Conservation (phyloP, 92 coral and sea anemone species). For the Zoanthus gigantus region DNA sequence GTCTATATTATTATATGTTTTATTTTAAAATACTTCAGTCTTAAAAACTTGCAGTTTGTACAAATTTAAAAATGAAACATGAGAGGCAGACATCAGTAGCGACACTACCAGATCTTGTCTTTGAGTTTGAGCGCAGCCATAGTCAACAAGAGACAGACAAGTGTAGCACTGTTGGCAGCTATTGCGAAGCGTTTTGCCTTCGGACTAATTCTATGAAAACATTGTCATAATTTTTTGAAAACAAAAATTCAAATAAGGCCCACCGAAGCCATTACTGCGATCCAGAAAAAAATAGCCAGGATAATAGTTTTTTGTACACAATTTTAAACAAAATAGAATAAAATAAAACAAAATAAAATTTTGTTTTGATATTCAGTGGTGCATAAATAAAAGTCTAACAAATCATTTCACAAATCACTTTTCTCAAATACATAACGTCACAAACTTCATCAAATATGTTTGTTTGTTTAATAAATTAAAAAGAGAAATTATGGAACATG, state of each 20-base stretch:
- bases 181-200: conserved; percentile 4
- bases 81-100: no score
- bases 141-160: conserved; percentile 20
- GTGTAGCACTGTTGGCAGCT: conserved; percentile 1
- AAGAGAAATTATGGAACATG: not conserved
- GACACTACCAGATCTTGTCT: not conserved
- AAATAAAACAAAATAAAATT: not conserved
- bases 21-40: no score
- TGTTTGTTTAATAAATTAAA: not conserved
- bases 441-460: conserved; percentile 3
- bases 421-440: conserved; percentile 20
- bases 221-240: not conserved
- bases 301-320: not conserved
- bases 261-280: conserved; percentile 16
- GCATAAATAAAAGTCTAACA: not conserved
- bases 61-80: no score
- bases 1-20: no score
- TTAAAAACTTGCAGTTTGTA: no score
- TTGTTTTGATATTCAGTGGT: conserved; percentile 11
- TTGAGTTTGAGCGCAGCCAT: not conserved
- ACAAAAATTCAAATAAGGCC: conserved; percentile 10
- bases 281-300: conserved; percentile 6
- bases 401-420: conserved; percentile 17
- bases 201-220: not conserved
- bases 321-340: conserved; percentile 7